Evolutionary conservation across 2,888 invertebrate genomes (phyloP), one percentile per base, ranked within the genome.

Genomic region (Leucania comma): DNA sequence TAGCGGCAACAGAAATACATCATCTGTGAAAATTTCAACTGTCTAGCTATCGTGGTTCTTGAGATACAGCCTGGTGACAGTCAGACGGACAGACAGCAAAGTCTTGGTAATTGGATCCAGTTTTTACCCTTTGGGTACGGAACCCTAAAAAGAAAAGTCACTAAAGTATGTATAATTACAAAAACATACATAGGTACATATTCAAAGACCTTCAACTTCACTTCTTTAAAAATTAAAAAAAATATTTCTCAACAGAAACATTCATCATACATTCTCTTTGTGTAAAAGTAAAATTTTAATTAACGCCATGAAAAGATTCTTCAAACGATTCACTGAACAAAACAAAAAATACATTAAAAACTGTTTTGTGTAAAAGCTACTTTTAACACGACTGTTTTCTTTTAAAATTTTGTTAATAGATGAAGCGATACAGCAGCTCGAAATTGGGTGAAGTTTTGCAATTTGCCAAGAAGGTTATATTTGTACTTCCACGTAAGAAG

Each of bases 371-470:
- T 20, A 60, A 20, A 83, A 75, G 60, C 57, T 67, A 46, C 66
- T 78, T 75, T 73, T 70, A 29, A 29, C 29, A 29, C 29, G 29
- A 29, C 2, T 29, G 29, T 29, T 29, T 73, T 42, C 60, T 64
- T 32, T 35, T 46, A 29, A 67, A 80, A 60, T 46, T 12, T 1
- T 59, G 62, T 71, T 71, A 75, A 60, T 35, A 68, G 57, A 54
- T 12, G 65, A 38, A 58, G 42, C 53, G 26, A 68, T 61, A 59
- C 72, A 50, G 51, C 35, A 46, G 48, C 24, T 20, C 54, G 56
- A 24, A 56, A 72, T 81, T 68, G 50, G 64, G 50, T 56, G 51
- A 83, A 84, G 60, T 82, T 82, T 84, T 59, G 71, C 64, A 82
- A 84, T 84, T 81, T 79, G 26, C 60, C 50, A 54, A 51, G 67